Evolutionary conservation across 2,888 invertebrate species (phyloP).

Genomic region (Macaria liturata): DNA sequence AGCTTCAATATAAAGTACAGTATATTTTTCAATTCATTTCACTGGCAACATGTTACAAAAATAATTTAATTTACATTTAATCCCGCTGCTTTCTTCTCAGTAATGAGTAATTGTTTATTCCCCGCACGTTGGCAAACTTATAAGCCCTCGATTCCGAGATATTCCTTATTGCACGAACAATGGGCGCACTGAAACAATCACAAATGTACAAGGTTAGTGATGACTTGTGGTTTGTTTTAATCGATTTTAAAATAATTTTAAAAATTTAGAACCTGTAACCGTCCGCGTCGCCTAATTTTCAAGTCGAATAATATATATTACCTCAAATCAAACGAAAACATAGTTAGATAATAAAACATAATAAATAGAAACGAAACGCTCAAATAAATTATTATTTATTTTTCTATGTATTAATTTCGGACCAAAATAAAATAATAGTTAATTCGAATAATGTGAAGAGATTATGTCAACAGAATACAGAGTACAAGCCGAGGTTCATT

Average conservation of each 20-base stretch:
- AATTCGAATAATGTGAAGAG: too few relatives aligned
- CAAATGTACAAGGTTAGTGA: slow-evolving; percentile 5
- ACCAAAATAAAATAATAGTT: too few relatives aligned
- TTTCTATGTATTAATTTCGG: too few relatives aligned
- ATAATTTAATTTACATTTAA: background rate
- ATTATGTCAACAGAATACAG: too few relatives aligned
- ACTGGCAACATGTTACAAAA: background rate
- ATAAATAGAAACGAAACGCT: slow-evolving; percentile 3
- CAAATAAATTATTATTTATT: too few relatives aligned
- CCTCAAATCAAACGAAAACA: slow-evolving; percentile 8
- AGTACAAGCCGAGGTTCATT: too few relatives aligned
- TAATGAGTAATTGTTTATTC: slow-evolving; percentile 6
- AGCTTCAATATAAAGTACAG: background rate
- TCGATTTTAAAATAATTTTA: too few relatives aligned
- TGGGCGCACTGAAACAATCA: slow-evolving; percentile 16
- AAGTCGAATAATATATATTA: too few relatives aligned
- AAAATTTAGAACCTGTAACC: slow-evolving; percentile 5
- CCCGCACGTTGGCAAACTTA: slow-evolving; percentile 3
- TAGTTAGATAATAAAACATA: slow-evolving; percentile 7
- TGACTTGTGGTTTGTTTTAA: too few relatives aligned
- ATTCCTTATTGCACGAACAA: slow-evolving; percentile 23
- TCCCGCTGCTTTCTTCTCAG: background rate
- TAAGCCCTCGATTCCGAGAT: slow-evolving; percentile 18
- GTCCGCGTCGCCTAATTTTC: too few relatives aligned
- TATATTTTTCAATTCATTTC: background rate